These are phyloP conservation scores for Atta cephalotes DNA, from an alignment of 1,140 invertebrate species.

Conservation along the genomic window DNA sequence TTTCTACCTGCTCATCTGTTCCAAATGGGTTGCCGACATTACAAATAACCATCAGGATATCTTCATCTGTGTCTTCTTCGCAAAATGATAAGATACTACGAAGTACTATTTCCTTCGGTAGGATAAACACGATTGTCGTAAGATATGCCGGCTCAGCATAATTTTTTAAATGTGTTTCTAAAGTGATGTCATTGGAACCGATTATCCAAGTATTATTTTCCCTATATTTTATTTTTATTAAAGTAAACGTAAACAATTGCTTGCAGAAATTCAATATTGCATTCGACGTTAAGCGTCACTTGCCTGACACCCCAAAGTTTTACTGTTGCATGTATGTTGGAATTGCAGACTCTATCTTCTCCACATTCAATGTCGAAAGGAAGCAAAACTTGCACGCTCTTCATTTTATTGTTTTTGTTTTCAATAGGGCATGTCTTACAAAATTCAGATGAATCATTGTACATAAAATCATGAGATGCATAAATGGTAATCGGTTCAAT, in stretches of 20 bases:
- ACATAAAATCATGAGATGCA: constrained; percentile 68
- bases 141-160: constrained; percentile 82
- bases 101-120: constrained; percentile 78
- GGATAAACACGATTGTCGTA: constrained; percentile 72
- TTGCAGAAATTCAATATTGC: background rate
- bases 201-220: constrained; percentile 79
- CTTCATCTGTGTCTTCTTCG: constrained; percentile 68
- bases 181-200: constrained; percentile 80
- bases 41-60: constrained; percentile 72
- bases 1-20: constrained; percentile 65
- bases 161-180: constrained; percentile 80
- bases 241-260: background rate
- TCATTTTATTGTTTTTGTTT: constrained; percentile 44
- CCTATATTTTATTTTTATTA: constrained; percentile 55
- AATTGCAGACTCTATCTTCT: constrained; percentile 82
- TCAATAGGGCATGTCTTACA: constrained; percentile 75
- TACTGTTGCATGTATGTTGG: constrained; percentile 78
- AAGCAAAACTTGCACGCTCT: constrained; percentile 71
- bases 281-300: background rate
- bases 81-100: constrained; percentile 82
- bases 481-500: constrained; percentile 77
- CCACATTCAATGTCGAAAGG: constrained; percentile 83
- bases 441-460: constrained; percentile 17
- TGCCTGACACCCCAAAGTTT: constrained; percentile 66
- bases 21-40: constrained; percentile 77